Base-by-base conservation (phyloP, 2,888 invertebrate species). In the Nezara viridula region DNA sequence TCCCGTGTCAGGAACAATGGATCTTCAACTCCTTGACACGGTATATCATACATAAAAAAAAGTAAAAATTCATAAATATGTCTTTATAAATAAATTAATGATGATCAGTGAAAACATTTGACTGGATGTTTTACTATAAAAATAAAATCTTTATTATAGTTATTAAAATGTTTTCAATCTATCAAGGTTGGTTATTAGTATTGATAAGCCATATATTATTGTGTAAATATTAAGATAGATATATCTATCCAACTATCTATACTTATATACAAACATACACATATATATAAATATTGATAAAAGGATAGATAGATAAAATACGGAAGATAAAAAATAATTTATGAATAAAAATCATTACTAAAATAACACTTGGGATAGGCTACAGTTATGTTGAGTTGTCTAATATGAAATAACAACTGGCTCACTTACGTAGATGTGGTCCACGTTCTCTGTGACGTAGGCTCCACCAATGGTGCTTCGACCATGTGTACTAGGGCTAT, bases 401-500 rank as follows among this genome's bases (percentile, higher is more conserved):
- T 19, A 24, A 66, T 16, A 66, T 66, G 2, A 66, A 32, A 66
- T 66, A 66, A 32, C 9, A 19, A 66, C 32, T 60, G 40, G 47
- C 60, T 49, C 21, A 86, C 87, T 87, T 87, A 87, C 87, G 87
- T 87, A 60, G 55, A 44, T 47, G 87, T 49, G 87, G 27, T 66
- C 66, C 87, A 73, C 73, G 87, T 44, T 87, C 87, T 32, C 27
- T 37, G 44, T 87, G 87, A 87, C 87, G 66, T 87, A 87, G 73
- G 87, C 19, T 87, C 87, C 87, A 87, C 87, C 87, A 87, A 87
- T 87, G 73, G 87, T 87, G 87, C 87, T 73, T 73, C 66, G 87
- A 87, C 87, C 87, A 87, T 87, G 87, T 87, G 87, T 87, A 87
- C 87, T 87, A 87, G 87, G 66, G 60, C 87, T 87, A 60, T 87